These are phyloP conservation scores for Brachionus plicatilis DNA, from an alignment of 1,140 invertebrate genomes.

Conservation along the genomic window DNA sequence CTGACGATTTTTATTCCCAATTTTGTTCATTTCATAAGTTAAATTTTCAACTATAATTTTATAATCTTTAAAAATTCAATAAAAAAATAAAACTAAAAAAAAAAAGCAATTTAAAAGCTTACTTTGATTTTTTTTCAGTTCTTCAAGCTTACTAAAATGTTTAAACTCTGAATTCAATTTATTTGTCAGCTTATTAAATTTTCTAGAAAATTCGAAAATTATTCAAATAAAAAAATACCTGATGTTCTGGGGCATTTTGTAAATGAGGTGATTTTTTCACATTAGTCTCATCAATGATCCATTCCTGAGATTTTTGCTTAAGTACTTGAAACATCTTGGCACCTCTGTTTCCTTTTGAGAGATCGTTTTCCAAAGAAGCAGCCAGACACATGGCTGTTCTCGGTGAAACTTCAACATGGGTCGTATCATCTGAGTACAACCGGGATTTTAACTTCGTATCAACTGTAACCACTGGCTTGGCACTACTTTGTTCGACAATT, in stretches of 20 bases:
- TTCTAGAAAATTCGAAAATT: background rate
- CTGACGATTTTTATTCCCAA: background rate
- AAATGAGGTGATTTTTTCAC: background rate
- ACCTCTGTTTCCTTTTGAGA: background rate
- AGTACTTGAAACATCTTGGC: background rate
- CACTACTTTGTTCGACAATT: background rate
- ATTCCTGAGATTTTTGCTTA: background rate
- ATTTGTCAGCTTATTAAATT: background rate
- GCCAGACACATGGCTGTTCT: background rate
- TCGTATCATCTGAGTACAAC: background rate
- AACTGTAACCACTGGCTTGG: background rate
- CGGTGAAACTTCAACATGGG: background rate
- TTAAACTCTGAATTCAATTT: background rate
- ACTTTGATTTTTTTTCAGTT: background rate
- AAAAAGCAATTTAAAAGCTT: background rate
- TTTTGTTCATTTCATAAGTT: background rate
- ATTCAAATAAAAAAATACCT: too few relatives aligned
- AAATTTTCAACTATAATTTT: background rate
- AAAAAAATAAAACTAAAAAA: background rate
- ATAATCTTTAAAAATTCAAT: background rate
- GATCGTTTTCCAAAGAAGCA: background rate
- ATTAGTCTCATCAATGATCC: slow-evolving; percentile 23
- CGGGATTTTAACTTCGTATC: background rate
- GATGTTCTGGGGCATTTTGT: background rate
- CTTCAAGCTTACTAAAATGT: background rate